Evolutionary conservation across 2,888 invertebrate genomes (phyloP).

Genomic region (Pammene aurita): DNA sequence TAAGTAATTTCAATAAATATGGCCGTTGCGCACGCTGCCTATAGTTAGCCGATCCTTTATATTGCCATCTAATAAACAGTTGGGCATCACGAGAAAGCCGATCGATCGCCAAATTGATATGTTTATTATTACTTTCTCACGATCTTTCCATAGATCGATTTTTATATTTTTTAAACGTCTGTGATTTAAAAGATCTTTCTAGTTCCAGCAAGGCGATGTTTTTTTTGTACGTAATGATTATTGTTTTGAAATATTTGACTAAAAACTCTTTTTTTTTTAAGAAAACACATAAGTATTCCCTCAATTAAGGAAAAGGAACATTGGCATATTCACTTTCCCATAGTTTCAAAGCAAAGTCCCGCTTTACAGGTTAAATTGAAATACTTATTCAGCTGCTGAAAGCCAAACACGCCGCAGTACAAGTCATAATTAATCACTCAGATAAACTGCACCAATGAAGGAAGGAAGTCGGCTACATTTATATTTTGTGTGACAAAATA

Average conservation of each 20-base stretch:
- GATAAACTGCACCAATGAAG: slow-evolving; percentile 81
- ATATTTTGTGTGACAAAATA: slow-evolving; percentile 84
- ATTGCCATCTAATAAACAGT: slow-evolving; percentile 79
- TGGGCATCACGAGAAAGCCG: slow-evolving; percentile 80
- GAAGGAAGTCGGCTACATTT: slow-evolving; percentile 81
- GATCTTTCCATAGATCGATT: slow-evolving; percentile 59
- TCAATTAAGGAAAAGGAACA: background rate
- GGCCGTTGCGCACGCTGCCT: slow-evolving; percentile 61
- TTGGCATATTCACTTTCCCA: background rate
- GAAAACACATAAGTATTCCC: no score
- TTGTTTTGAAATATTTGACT: background rate
- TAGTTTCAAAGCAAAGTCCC: slow-evolving; percentile 4
- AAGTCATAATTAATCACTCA: slow-evolving; percentile 77
- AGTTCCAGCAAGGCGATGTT: background rate
- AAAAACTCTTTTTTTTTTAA: no score
- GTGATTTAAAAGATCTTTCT: slow-evolving; percentile 20
- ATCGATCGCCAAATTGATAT: slow-evolving; percentile 78
- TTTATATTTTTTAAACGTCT: slow-evolving; percentile 35
- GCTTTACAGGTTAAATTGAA: slow-evolving; percentile 35
- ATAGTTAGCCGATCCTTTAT: slow-evolving; percentile 73
- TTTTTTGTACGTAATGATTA: background rate
- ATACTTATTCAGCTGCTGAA: slow-evolving; percentile 60
- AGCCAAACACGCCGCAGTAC: slow-evolving; percentile 56
- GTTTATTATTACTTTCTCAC: slow-evolving; percentile 82
- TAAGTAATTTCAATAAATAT: slow-evolving; percentile 83